Conservation (phyloP, 2,113 vertebrate genomes). For the Peromyscus californicus region DNA sequence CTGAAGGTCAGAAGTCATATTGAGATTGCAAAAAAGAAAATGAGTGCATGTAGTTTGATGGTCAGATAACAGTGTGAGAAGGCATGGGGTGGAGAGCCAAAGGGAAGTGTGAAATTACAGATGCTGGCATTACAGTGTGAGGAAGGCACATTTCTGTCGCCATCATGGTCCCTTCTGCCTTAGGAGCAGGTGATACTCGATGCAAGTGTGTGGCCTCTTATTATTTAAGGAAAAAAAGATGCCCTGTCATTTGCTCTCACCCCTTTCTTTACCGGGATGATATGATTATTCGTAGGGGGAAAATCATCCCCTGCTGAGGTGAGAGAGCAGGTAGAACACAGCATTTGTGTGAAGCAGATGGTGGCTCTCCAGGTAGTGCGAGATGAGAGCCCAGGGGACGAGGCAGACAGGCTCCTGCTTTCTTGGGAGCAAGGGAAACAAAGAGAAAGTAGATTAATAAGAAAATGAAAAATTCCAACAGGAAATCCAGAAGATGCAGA, state of each 20-base stretch:
- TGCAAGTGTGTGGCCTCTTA: not conserved
- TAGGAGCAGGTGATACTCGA: not conserved
- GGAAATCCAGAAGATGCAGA: not conserved
- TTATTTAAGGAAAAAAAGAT: constrained; percentile 42
- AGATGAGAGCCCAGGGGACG: not conserved
- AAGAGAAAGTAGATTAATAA: not conserved
- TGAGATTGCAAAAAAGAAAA: constrained; percentile 2
- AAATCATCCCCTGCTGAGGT: not conserved
- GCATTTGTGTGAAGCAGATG: not conserved
- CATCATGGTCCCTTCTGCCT: not conserved
- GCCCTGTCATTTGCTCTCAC: not conserved
- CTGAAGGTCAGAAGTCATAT: not conserved
- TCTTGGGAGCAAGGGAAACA: not conserved
- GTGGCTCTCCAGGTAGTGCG: not conserved
- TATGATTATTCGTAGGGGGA: not conserved
- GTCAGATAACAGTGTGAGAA: not conserved
- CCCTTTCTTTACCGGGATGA: constrained; percentile 16
- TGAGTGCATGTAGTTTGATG: not conserved
- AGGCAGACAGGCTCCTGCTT: not conserved
- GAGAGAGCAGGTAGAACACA: not conserved
- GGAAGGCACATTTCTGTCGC: not conserved
- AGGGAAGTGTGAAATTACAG: not conserved
- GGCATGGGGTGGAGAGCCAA: not conserved
- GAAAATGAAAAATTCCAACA: constrained; percentile 14
- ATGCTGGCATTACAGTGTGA: not conserved